Evolutionary conservation across 2,113 vertebrate genomes (phyloP), one percentile per base, ranked within the genome.

Genomic region (Hyaena hyaena): DNA sequence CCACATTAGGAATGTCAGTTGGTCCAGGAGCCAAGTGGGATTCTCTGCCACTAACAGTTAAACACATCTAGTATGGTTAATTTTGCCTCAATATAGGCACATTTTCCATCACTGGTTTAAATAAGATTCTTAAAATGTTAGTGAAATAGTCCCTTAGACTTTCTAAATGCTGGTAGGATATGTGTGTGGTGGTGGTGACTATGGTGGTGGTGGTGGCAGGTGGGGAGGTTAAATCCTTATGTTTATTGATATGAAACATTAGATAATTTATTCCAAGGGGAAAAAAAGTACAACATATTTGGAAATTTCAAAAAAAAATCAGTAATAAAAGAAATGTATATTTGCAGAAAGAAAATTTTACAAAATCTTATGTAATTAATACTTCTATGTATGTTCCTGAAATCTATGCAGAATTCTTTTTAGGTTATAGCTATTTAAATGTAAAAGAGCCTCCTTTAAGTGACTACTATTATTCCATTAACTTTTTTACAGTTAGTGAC

Each of bases 351-450:
- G 2, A 80, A 5, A 50, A 45, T 93, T 92, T 69, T 94, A 58
- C 80, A 69, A 45, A 93, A 53, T 65, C 5, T 83, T 45, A 80
- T 92, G 16, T 87, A 83, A 84, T 92, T 10, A 94, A 39, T 7
- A 95, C 6, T 66, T 71, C 21, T 86, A 58, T 90, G 35, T 86
- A 61, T 55, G 85, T 28, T 90, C 43, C 28, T 96, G 21, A 96
- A 95, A 45, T 95, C 45, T 85, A 9, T 85, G 23, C 74, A 89
- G 50, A 84, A 71, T 58, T 61, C 92, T 73, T 92, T 65, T 89
- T 80, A 97, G 66, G 66, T 93, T 82, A 8, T 26, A 83, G 55
- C 35, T 71, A 89, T 84, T 74, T 96, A 97, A 93, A 89, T 92
- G 50, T 45, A 88, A 96, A 97, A 89, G 5, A 39, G 26, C n/a